Evolutionary conservation across 2,888 invertebrate species (phyloP), one percentile per base, ranked within the genome.

Genomic region (Mesorhabditis belari): DNA sequence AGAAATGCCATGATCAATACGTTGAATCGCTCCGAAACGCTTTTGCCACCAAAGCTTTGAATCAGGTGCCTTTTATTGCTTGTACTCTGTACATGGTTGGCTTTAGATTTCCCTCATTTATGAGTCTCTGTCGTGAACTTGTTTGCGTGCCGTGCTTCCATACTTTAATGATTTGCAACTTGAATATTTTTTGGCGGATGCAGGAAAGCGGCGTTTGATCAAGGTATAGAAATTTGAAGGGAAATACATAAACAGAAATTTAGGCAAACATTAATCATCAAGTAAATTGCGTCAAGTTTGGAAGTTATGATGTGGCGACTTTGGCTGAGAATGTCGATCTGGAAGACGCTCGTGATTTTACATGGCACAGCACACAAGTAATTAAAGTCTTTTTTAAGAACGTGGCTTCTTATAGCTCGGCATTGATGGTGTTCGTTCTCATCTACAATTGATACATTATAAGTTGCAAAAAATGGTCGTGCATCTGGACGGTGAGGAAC

Each of bases 71-170:
- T 17, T 17, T 35, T 2, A n/a, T n/a, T 2, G 44, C 44, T n/a
- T 35, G 44, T n/a, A 9, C 12, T 35, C 44, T 35, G n/a, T 55
- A 35, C 21, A 23, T 35, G 1, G 19, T 9, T 49, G 17, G 23
- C 74, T 80, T 61, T 88, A 90, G 82, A 87, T 91, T 62, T 90
- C 92, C 0, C 92, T 96, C 83, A 92, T 95, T 53, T 98, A 96
- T 83, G 91, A 93, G 77, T 90, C 92, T 57, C 88, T 98, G 64
- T 88, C 91, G 81, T 92, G 96, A 83, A 85, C 87, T 0, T 65
- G 77, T 49, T 67, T 79, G 23, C 63, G 65, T 21, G 66, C 67
- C 52, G 61, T 80, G 19, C 73, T 81, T 0, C 88, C 89, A 58
- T 95, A 94, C 80, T 89, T 91, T 0, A 88, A 88, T 62, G 87